Evolutionary conservation across 30 jellyfish, hydroid and myxozoan genomes (phyloP), one percentile per base, ranked within the genome.

Genomic region (Sanderia malayensis): DNA sequence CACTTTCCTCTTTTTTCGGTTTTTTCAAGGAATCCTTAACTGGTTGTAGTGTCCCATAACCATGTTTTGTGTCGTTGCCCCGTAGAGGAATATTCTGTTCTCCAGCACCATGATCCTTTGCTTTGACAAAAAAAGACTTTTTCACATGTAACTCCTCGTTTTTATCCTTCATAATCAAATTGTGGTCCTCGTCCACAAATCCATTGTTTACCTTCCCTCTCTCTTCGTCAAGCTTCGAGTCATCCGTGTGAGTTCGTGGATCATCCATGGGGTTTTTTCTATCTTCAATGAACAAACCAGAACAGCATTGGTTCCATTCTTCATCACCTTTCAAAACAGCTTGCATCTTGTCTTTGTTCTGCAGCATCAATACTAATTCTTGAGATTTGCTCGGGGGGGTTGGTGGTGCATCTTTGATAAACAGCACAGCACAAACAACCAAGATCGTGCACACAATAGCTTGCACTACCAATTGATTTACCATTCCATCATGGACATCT

Each of bases 381-480:
- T 79, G 92, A 1, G 92, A 79, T 75, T 41, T 79, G 67, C 87
- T 79, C 18, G 92, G 92, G 26, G 92, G 92, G 28, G 79, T 46
- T 11, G 46, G 29, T 10, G 92, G 92, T 13, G 21, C 74, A 55
- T 41, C 81, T 20, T 61, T 45, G 32, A 79, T 45, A 3, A 79
- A 79, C 24, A 79, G 25, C 13, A 79, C 87, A 15, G 88, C 37
- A 2, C 46, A 31, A 11, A 79, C 27, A n/a, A 69, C 86, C 10
- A 71, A 25, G 21, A 82, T 1, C 19, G 89, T 55, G 27, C 92
- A 71, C 21, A 82, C 76, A 4, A 82, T 33, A 2, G 92, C 92
- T 33, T 79, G 92, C 0, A 67, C 25, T 31, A 67, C 19, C 52
- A 79, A 24, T 10, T 52, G 30, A 17, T 41, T 67, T 15, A n/a